Evolutionary conservation across 2,113 vertebrate species (phyloP), one percentile per base, ranked within the genome.

Genomic region (Ivindomyrus marchei): DNA sequence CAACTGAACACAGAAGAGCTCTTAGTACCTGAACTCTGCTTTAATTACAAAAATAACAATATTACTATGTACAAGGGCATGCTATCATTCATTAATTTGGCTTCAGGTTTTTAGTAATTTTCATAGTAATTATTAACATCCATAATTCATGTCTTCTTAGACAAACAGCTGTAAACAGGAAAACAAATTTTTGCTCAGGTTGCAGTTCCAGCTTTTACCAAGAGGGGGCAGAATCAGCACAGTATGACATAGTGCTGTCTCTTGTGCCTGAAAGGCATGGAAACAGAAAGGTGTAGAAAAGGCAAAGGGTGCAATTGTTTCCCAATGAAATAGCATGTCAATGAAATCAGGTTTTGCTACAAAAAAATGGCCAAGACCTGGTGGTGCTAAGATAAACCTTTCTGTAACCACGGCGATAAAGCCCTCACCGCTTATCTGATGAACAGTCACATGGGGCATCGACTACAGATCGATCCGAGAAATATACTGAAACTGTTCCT

Each of bases 51-150:
- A 80, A 42, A 80, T 19, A 42, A 19, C 31, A 80, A 19, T 2
- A 80, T 42, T 80, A 17, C 74, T 80, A 80, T 19, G 31, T 39
- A 80, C 17, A 42, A 80, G 74, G 31, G 74, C 74, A 80, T 80
- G 36, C 10, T 80, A 80, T 42, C 36, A 39, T 80, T 80, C 74
- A 80, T 4, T 80, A 39, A 80, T 80, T 42, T 80, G 11, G 36
- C 15, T 80, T 80, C 36, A 6, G 36, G 74, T 36, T 19, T 80
- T 80, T 42, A 31, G 36, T 42, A 5, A 80, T 80, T 80, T 80
- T 42, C 74, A 80, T 80, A 80, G 36, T 80, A 80, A 80, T 80
- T 42, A 80, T 80, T 80, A 39, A 80, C 74, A 80, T 80, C 31
- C 36, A 80, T 80, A 42, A 80, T 80, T 80, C 74, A 80, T 80